These are phyloP conservation scores for Melanogrammus aeglefinus DNA, from an alignment of 2,797 vertebrate genomes.

Conservation along the genomic window DNA sequence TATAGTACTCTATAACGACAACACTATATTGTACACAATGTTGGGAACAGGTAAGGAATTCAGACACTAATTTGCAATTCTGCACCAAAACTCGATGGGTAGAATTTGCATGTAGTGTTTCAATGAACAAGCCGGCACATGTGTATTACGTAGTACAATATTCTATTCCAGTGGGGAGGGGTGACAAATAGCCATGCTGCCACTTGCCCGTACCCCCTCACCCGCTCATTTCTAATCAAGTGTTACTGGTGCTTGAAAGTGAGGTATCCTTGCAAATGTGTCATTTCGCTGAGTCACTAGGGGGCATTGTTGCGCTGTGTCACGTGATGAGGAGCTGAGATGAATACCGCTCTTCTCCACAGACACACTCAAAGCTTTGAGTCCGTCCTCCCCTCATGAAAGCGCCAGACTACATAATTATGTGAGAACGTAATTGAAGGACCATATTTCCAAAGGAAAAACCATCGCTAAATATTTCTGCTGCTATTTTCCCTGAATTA, in stretches of 20 bases:
- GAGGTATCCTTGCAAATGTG: background rate
- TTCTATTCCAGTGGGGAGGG: background rate
- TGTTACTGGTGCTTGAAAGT: background rate
- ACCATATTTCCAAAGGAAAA: background rate
- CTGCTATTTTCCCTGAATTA: background rate
- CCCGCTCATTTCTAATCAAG: background rate
- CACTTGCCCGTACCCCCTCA: background rate
- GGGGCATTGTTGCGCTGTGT: constrained; percentile 1
- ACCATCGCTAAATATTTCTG: background rate
- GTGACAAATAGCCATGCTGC: background rate
- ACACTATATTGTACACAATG: background rate
- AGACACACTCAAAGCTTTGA: background rate
- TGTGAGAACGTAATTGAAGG: background rate
- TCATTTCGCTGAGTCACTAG: background rate
- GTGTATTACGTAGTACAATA: background rate
- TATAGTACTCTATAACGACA: too few relatives aligned
- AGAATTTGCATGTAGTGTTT: background rate
- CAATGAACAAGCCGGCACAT: background rate
- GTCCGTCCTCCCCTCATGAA: background rate
- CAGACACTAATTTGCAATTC: background rate
- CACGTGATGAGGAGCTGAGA: background rate
- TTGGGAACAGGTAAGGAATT: background rate
- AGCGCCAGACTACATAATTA: background rate
- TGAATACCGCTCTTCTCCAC: background rate
- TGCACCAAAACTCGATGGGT: background rate